Evolutionary conservation across 1,140 invertebrate species (phyloP), one percentile per base, ranked within the genome.

Genomic region (Drosophila santomea): DNA sequence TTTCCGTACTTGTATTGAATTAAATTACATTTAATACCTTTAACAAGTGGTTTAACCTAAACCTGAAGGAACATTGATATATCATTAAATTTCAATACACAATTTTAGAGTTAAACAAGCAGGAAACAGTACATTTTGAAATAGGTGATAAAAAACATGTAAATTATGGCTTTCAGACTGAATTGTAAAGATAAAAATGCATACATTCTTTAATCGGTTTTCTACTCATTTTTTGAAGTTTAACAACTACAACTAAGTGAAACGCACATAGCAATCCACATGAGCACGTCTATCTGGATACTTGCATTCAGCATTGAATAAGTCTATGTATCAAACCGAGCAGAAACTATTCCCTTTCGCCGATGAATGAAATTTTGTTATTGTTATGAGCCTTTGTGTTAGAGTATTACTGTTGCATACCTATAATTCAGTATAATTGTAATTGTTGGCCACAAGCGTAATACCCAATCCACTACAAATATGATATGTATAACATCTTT

Each of bases 101-200:
- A 75, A 77, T 69, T 78, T 76, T 66, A 86, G 74, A 79, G 57
- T 67, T 75, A 82, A 66, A 61, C 57, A 66, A 80, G 58, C 47
- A 51, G 71, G 36, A 75, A 76, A 74, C 67, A 89, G 63, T 89
- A 80, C 82, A 88, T 88, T 88, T 88, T 88, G 64, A 89, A 84
- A 89, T 84, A 84, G 84, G 84, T 89, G 84, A 89, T 89, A 88
- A 84, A 61, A 84, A 89, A 84, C 80, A 78, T 89, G 84, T 89
- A 89, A 89, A 90, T 77, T 90, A 89, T 89, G 84, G 84, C 84
- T 89, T 89, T 89, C 84, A 89, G 84, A 89, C 84, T 89, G 84
- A 89, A 89, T 89, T 89, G 80, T 88, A 88, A 88, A 89, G 79
- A 88, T 79, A 83, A 76, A 83, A 89, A 89, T 89, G 89, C 81